Conservation (phyloP, 1,140 invertebrate species). For the Notospermus geniculatus region DNA sequence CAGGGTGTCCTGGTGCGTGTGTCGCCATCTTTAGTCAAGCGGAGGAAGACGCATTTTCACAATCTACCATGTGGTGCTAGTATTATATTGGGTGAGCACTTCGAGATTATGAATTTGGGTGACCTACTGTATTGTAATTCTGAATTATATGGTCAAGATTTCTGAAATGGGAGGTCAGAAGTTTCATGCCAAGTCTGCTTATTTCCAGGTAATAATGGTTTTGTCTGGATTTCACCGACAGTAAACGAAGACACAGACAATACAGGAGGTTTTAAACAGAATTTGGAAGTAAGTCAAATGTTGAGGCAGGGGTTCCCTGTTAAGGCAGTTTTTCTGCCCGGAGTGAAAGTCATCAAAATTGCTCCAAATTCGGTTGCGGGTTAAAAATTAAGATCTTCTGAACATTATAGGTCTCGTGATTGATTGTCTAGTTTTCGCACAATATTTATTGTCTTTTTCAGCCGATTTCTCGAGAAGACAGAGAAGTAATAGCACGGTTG, state of each 20-base stretch:
- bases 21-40: slow-evolving; percentile 86
- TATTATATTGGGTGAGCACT: slow-evolving; percentile 71
- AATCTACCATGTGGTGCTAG: slow-evolving; percentile 85
- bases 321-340: too few relatives aligned
- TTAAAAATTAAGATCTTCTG: too few relatives aligned
- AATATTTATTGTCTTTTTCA: slow-evolving; percentile 50
- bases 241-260: slow-evolving; percentile 63
- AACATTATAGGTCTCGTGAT: too few relatives aligned
- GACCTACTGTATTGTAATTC: too few relatives aligned
- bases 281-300: slow-evolving; percentile 61
- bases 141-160: too few relatives aligned
- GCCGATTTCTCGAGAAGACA: slow-evolving; percentile 68
- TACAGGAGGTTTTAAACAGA: slow-evolving; percentile 76
- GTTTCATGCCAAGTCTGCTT: too few relatives aligned
- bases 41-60: slow-evolving; percentile 95
- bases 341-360: too few relatives aligned
- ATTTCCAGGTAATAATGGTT: slow-evolving; percentile 80
- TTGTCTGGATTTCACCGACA: slow-evolving; percentile 87
- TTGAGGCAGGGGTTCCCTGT: too few relatives aligned
- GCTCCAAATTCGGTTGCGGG: too few relatives aligned
- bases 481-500: slow-evolving; percentile 80
- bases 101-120: too few relatives aligned
- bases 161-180: too few relatives aligned
- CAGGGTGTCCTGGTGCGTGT: slow-evolving; percentile 91
- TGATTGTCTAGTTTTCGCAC: too few relatives aligned